These are phyloP conservation scores for Anhinga anhinga DNA, from an alignment of 2,113 vertebrate species.

Conservation along the genomic window DNA sequence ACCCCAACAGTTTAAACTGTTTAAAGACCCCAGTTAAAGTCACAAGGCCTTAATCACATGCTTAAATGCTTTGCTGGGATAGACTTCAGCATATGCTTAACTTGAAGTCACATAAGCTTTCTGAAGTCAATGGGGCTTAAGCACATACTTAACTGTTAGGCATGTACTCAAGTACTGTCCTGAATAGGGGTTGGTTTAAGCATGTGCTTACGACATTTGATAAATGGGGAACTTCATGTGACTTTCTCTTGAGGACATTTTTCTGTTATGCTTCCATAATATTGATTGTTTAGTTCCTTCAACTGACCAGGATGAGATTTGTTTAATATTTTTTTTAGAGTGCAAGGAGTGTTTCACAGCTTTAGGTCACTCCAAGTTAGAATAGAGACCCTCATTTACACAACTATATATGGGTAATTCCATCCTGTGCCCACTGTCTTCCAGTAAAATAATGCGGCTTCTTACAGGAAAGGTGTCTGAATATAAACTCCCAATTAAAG, in stretches of 20 bases:
- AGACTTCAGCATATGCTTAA: conserved; percentile 42
- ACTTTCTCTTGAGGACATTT: conserved; percentile 22
- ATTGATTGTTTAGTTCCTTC: not conserved
- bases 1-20: not conserved
- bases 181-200: conserved; percentile 17
- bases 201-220: conserved; percentile 26
- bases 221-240: conserved; percentile 41
- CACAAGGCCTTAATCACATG: conserved; percentile 42
- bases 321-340: not conserved
- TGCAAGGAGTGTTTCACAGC: not conserved
- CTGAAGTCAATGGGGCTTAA: conserved; percentile 51
- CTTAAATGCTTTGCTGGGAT: conserved; percentile 24
- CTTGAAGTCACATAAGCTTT: conserved; percentile 48
- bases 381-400: not conserved
- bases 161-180: conserved; percentile 45
- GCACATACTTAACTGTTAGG: conserved; percentile 53
- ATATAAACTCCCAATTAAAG: conserved; percentile 74
- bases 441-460: conserved; percentile 52
- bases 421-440: conserved; percentile 37
- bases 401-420: conserved; percentile 73
- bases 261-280: conserved; percentile 3
- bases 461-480: conserved; percentile 70
- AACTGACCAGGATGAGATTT: not conserved
- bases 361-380: not conserved
- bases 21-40: conserved; percentile 8